Conservation (phyloP, 2,888 invertebrate species). For the Oscheius sp. region DNA sequence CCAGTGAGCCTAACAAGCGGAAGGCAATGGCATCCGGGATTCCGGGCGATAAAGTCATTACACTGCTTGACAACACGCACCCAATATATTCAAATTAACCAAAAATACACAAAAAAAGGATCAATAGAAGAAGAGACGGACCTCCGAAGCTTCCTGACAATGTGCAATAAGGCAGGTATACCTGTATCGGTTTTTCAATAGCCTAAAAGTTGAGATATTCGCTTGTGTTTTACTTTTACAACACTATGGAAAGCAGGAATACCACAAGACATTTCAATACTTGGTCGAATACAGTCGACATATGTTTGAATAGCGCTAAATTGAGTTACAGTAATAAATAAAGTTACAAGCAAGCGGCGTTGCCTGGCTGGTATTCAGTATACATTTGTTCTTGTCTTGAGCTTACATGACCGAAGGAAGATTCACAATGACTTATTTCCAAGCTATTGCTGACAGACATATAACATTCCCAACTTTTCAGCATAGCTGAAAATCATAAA, state of each 20-base stretch:
- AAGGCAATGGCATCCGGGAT: slow-evolving; percentile 31
- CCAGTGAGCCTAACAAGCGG: slow-evolving; percentile 23
- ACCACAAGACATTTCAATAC: slow-evolving; percentile 52
- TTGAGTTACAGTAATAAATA: not conserved
- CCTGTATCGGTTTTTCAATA: slow-evolving; percentile 54
- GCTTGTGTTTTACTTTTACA: not conserved
- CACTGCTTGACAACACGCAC: slow-evolving; percentile 27
- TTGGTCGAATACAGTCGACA: slow-evolving; percentile 54
- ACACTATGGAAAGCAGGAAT: slow-evolving; percentile 45
- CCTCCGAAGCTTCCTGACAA: slow-evolving; percentile 8
- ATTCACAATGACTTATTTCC: slow-evolving; percentile 51
- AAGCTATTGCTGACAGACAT: slow-evolving; percentile 45
- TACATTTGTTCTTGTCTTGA: slow-evolving; percentile 45
- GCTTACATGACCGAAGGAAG: slow-evolving; percentile 41
- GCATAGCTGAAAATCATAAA: slow-evolving; percentile 44
- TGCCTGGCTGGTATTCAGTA: slow-evolving; percentile 48
- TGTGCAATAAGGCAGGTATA: slow-evolving; percentile 52
- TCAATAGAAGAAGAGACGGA: not conserved
- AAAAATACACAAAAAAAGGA: not conserved
- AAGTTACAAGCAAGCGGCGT: slow-evolving; percentile 55
- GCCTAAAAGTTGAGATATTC: slow-evolving; percentile 35
- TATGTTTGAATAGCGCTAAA: slow-evolving; percentile 58
- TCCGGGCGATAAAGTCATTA: slow-evolving; percentile 32
- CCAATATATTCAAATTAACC: not conserved
- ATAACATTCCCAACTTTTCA: slow-evolving; percentile 57